These are phyloP conservation scores for Scolopax mira DNA, from an alignment of 2,113 vertebrate species.

Conservation along the genomic window DNA sequence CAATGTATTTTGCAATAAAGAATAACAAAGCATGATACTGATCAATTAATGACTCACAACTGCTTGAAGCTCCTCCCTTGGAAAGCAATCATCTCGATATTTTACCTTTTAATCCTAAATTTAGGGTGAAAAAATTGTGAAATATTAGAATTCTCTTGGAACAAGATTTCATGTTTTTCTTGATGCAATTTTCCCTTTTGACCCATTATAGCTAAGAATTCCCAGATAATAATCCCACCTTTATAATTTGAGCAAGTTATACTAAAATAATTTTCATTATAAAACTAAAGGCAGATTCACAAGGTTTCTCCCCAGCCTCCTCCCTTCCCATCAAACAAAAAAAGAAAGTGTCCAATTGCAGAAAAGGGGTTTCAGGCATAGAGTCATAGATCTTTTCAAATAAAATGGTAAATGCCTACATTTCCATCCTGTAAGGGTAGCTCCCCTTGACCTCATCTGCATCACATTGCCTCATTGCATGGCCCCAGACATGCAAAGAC, in stretches of 20 bases:
- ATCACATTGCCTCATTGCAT: accelerated
- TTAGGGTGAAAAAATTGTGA: not conserved
- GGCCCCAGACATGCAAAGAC: not conserved
- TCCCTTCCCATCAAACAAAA: not conserved
- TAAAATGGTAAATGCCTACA: not conserved
- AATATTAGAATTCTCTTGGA: not conserved
- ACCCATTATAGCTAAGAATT: not conserved
- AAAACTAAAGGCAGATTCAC: not conserved
- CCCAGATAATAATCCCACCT: not conserved
- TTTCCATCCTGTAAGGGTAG: not conserved
- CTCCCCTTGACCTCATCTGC: not conserved
- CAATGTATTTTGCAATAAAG: not conserved
- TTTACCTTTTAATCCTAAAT: not conserved
- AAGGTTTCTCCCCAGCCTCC: not conserved
- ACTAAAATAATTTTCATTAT: not conserved
- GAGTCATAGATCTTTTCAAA: not conserved
- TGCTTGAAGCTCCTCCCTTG: not conserved
- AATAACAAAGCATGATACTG: not conserved
- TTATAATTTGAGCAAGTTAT: not conserved
- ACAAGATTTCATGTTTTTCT: not conserved
- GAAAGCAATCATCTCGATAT: not conserved
- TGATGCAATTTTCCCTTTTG: not conserved
- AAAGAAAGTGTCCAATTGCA: not conserved
- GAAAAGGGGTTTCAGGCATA: accelerated
- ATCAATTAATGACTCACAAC: not conserved